Base-by-base conservation (phyloP, 2,888 invertebrate species). In the Drosophila helvetica region DNA sequence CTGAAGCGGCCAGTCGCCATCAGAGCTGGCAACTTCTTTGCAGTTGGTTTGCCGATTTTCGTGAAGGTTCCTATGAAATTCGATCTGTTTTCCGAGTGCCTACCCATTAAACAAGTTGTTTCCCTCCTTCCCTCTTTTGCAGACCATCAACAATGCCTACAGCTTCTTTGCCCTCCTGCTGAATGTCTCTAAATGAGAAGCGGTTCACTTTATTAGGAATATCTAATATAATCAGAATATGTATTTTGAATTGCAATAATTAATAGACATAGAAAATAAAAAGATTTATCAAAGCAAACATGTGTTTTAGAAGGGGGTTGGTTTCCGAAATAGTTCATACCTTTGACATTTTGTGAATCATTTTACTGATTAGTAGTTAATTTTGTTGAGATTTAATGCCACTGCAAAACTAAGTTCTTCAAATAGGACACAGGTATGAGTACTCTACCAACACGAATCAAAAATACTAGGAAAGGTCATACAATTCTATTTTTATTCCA, bases 141-240 rank as follows among this genome's bases (percentile, higher is more conserved):
- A 91, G 90, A 86, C 88, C n/a, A 81, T 90, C 17, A 89, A 90
- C 42, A 88, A 89, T 69, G 85, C 90, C 3, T 90, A 90, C 43
- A 87, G 81, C 18, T 79, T 90, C 25, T 88, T 90, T 63, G 91
- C 91, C 5, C 64, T 91, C 0, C 59, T 91, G 2, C 65, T 90
- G 0, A 89, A 88, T 70, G 79, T 89, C 38, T 80, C 89, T 0
- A 84, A 82, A 6, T 77, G 22, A 70, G 10, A 33, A 7, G 9
- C 1, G 15, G 10, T 17, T 12, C n/a, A 9, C n/a, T 10, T 18
- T 19, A 33, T 33, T 5, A 6, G 0, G 15, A 38, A 38, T 38
- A 15, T n/a, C 1, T 38, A 38, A n/a, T 2, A 38, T 6, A 12
- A 38, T 38, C 2, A 6, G 15, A 38, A 38, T 38, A 15, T 6